Evolutionary conservation across 2,888 invertebrate species (phyloP).

Genomic region (Conistra vaccinii): DNA sequence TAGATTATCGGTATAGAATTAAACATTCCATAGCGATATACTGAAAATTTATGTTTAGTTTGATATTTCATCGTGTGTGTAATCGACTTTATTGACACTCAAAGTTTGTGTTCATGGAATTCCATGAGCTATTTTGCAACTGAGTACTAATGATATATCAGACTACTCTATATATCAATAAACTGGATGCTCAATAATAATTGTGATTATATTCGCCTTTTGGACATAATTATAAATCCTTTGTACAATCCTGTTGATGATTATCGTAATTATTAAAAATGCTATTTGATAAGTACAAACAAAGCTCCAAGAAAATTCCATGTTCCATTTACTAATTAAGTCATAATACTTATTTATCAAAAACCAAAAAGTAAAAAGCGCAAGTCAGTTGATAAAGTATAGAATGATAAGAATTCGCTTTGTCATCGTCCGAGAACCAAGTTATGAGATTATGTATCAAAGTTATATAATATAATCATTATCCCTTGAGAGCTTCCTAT

Average conservation of each 20-base stretch:
- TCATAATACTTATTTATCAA: constrained; percentile 32
- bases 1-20: too few relatives aligned
- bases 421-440: constrained; percentile 47
- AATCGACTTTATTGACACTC: neutral
- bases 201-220: neutral
- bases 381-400: constrained; percentile 50
- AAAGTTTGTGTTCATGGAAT: neutral
- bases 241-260: too few relatives aligned
- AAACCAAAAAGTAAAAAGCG: constrained; percentile 32
- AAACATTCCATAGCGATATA: neutral
- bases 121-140: neutral
- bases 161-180: neutral
- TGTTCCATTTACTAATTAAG: constrained; percentile 19
- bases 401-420: constrained; percentile 47
- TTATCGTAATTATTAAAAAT: neutral
- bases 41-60: neutral
- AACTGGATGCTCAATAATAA: neutral
- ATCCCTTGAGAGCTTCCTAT: constrained; percentile 31
- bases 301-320: neutral
- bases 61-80: neutral
- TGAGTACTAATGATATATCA: neutral
- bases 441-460: constrained; percentile 52
- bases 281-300: neutral
- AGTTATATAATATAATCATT: constrained; percentile 44
- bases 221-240: too few relatives aligned